A percentile compares a stretch with the other conserved stretches of the same genome.
These are phyloP conservation scores for Chrysotoxum bicinctum DNA, from an alignment of 2,888 invertebrate genomes.

Conservation along the genomic window DNA sequence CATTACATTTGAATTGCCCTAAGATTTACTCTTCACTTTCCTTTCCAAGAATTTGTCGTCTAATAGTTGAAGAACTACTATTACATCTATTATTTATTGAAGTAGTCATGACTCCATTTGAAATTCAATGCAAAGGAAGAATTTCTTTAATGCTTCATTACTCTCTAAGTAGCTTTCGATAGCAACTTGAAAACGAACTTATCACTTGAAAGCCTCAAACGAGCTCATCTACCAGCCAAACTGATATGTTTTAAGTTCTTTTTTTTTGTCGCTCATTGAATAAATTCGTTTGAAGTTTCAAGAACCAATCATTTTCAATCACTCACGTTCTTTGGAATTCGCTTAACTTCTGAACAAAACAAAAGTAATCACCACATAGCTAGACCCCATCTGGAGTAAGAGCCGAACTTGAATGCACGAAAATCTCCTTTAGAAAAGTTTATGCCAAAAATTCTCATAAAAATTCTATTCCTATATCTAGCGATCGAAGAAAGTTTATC, in stretches of 20 bases:
- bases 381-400: slow-evolving; percentile 47
- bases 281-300: not conserved
- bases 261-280: not conserved
- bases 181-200: too few species aligned
- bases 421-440: slow-evolving; percentile 46
- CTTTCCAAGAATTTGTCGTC: too few species aligned
- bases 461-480: slow-evolving; percentile 46
- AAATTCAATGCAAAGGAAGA: too few species aligned
- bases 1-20: too few species aligned
- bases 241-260: not conserved
- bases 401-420: slow-evolving; percentile 31
- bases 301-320: not conserved
- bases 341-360: slow-evolving; percentile 31
- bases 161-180: too few species aligned
- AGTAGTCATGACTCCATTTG: too few species aligned
- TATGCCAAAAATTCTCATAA: slow-evolving; percentile 55
- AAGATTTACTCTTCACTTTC: too few species aligned
- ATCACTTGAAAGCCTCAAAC: not conserved
- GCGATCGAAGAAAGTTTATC: slow-evolving; percentile 42
- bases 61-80: too few species aligned
- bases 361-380: slow-evolving; percentile 57
- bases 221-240: not conserved
- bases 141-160: too few species aligned
- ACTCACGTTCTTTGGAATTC: slow-evolving; percentile 7
- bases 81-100: too few species aligned